Base-by-base conservation (phyloP, 2,113 vertebrate genomes). In the Onychorhynchus coronatus region DNA sequence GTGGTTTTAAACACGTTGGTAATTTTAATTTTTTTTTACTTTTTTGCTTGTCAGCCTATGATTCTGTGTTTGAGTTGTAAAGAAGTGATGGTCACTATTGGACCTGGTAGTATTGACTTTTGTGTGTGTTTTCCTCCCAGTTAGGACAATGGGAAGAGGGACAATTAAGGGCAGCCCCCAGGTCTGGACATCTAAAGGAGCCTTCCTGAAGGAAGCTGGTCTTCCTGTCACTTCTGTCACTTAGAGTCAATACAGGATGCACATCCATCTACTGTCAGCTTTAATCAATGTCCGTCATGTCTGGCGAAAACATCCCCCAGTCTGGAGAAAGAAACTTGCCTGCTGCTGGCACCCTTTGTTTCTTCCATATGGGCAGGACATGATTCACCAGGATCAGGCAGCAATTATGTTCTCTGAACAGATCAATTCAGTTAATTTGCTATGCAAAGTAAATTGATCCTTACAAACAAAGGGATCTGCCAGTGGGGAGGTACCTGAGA, bases 351-450 rank as follows among this genome's bases (percentile, higher is more conserved):
- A 98, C 97, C 77, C 63, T 97, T 99, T 99, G 98, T 99, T 97
- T 97, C 97, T 98, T 98, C 98, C 97, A 96, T 98, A 98, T 86
- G 98, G 98, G 98, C 98, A 98, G 98, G 98, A 99, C 98, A 98
- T 98, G 98, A 99, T 99, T 99, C 98, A 97, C 97, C 79, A 93
- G 98, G 99, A 99, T 99, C 99, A 99, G 98, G 97, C 97, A 98
- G 98, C 98, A 99, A 99, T 99, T 99, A 99, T 97, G 98, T 98
- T 97, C 98, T 99, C 98, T 98, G 98, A 98, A 98, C 98, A 98
- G 98, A 99, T 99, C 98, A 99, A 98, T 99, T 99, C 98, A 98
- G 98, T 98, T 98, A 99, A 99, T 99, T 99, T 98, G 98, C 98
- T 98, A 97, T 97, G 98, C 98, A 98, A 98, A 99, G 98, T 99